Evolutionary conservation across 1,140 invertebrate species (phyloP).

Genomic region (Bombus difficillimus): DNA sequence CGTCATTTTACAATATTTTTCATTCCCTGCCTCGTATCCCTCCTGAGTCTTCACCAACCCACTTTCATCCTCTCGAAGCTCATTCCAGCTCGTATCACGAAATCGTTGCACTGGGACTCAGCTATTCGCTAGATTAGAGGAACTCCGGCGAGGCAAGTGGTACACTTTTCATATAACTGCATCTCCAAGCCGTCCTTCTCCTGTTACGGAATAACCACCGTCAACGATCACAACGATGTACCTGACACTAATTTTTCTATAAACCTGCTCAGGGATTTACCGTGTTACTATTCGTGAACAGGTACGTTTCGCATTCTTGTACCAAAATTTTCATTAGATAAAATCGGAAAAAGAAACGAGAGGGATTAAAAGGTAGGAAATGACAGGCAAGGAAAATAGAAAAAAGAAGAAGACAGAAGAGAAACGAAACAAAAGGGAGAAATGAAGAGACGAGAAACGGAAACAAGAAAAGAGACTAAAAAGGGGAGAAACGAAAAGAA

Average conservation of each 20-base stretch:
- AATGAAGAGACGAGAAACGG: too few relatives aligned
- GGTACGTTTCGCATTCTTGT: neutral
- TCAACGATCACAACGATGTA: neutral
- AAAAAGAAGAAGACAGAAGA: too few relatives aligned
- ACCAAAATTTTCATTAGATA: neutral
- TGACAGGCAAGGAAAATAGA: too few relatives aligned
- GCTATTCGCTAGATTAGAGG: conserved; percentile 31
- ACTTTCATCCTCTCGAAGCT: neutral
- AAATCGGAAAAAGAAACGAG: neutral
- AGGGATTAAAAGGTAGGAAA: too few relatives aligned
- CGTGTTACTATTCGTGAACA: neutral
- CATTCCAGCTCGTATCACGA: conserved; percentile 6
- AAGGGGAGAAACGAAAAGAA: neutral
- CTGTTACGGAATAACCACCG: neutral
- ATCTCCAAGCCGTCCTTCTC: neutral
- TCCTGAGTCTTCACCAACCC: too few relatives aligned
- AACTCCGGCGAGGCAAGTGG: conserved; percentile 14
- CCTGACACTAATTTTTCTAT: neutral
- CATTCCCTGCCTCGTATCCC: neutral
- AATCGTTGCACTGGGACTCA: conserved; percentile 24
- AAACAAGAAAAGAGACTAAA: neutral
- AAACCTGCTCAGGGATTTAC: neutral
- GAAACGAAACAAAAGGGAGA: too few relatives aligned
- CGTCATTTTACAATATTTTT: neutral
- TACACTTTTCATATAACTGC: neutral